phyloP scores from a whole-genome alignment of 2,888 invertebrate species.

The Clitarchus hookeri region DNA sequence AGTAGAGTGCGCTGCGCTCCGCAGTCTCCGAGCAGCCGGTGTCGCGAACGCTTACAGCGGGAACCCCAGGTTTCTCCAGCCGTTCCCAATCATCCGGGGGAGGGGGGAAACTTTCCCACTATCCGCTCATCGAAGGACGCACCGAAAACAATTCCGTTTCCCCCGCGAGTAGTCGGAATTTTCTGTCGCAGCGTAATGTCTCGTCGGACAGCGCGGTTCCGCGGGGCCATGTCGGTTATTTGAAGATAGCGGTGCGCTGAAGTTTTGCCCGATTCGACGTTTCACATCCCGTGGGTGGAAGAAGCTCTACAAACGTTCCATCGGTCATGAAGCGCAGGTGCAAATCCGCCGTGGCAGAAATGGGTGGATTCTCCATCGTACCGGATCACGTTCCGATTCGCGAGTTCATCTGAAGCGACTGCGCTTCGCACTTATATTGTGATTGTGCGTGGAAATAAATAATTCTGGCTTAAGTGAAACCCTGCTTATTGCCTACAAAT shows the following conservation, averaged over 20 bases:
- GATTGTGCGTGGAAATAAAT: no score
- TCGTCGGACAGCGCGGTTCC: background rate
- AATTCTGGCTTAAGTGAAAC: no score
- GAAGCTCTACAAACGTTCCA: background rate
- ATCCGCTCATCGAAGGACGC: background rate
- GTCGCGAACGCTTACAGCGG: background rate
- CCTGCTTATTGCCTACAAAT: no score
- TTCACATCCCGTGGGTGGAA: background rate
- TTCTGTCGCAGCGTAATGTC: background rate
- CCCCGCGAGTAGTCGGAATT: background rate
- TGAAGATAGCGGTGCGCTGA: no score
- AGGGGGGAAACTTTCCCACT: no score
- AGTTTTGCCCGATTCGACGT: background rate
- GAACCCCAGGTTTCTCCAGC: background rate
- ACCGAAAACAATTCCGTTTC: background rate
- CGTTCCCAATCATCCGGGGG: background rate
- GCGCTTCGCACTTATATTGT: no score
- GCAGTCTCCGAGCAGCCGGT: background rate
- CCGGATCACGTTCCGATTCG: background rate
- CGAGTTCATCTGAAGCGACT: background rate
- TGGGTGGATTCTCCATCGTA: background rate
- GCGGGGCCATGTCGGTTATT: background rate
- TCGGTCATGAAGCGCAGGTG: background rate
- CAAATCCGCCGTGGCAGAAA: background rate
- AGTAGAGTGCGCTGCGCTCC: background rate